Evolutionary conservation across 1,140 invertebrate species (phyloP), one percentile per base, ranked within the genome.

Genomic region (Leptinotarsa lineolata): DNA sequence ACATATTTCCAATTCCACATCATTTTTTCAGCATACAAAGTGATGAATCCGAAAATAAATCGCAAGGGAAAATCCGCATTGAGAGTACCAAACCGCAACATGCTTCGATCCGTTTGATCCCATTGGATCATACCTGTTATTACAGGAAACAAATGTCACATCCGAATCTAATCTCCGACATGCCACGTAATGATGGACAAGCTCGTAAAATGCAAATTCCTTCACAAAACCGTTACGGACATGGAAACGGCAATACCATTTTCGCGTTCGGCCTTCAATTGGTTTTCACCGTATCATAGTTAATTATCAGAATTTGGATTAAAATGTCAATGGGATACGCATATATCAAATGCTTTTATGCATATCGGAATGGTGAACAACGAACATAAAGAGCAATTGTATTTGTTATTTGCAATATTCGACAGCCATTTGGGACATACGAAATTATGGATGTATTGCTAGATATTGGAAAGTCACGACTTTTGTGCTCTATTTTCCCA

Each of bases 261-360:
- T 54, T 18, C 16, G n/a, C n/a, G 48, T 54, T 18, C 48, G 15
- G 16, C 48, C n/a, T 18, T 18, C 48, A 54, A 54, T 54, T 54
- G 48, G 48, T 54, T 54, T 54, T 54, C 48, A 54, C 48, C 48
- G 48, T 54, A 54, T 54, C 48, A 54, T 54, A 18, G 48, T 54
- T 54, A 54, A 54, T 54, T 54, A 54, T 54, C 48, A 54, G n/a
- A 54, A 54, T 54, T 54, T 54, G 48, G 15, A 54, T 54, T 54
- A 54, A 54, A 54, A 54, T 54, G 48, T 54, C 48, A 54, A 54
- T 54, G 48, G 48, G 48, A 18, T 15, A 54, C n/a, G 48, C 48
- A 54, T 54, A 54, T 54, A 54, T 54, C 48, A 54, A 54, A 54
- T 16, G n/a, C 48, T 18, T 54, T 54, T 54, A 54, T 54, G 15